These are phyloP conservation scores for Chironomus tepperi DNA, from an alignment of 1,140 invertebrate genomes.

Conservation along the genomic window DNA sequence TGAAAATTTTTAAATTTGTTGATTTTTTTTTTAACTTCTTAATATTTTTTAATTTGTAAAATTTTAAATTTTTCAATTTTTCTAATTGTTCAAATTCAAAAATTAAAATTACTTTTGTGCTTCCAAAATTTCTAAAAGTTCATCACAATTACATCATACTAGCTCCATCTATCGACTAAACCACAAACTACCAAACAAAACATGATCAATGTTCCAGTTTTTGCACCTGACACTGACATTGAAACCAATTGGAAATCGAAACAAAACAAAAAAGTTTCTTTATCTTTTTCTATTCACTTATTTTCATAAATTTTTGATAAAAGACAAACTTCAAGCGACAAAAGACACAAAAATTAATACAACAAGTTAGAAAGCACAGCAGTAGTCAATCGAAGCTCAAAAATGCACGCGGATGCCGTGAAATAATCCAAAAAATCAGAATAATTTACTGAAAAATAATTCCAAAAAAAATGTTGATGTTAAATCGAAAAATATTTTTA, in stretches of 20 bases:
- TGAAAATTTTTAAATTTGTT: too few species aligned
- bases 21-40: too few species aligned
- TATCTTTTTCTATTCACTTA: background rate
- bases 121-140: too few species aligned
- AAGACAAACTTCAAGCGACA: background rate
- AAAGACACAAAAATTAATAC: background rate
- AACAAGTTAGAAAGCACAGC: background rate
- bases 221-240: background rate
- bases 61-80: too few species aligned
- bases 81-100: too few species aligned
- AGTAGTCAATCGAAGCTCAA: background rate
- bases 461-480: background rate
- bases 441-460: background rate
- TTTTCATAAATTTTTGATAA: background rate
- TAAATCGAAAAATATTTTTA: constrained; percentile 4
- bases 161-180: too few species aligned
- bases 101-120: too few species aligned
- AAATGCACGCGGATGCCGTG: background rate
- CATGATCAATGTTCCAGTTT: too few species aligned
- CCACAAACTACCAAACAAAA: too few species aligned
- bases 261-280: constrained; percentile 20
- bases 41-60: too few species aligned
- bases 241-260: background rate
- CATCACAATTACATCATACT: too few species aligned
- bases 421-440: background rate